Evolutionary conservation across 2,888 invertebrate species (phyloP).

Genomic region (Thereva unica): DNA sequence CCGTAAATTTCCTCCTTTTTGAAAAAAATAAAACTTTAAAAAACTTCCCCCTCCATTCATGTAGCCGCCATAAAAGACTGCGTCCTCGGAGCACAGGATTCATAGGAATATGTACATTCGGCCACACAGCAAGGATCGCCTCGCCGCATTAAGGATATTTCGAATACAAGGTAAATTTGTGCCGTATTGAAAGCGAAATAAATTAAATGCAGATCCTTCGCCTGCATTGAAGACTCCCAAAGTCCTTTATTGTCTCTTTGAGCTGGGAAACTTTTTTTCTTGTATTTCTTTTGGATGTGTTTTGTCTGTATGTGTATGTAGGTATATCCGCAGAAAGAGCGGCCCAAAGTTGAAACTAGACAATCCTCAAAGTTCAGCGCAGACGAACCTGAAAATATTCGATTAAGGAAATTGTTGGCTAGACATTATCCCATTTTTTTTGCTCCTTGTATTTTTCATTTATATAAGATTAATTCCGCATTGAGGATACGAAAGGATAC

Average conservation of each 20-base stretch:
- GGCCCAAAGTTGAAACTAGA: constrained; percentile 19
- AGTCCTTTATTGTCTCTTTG: constrained; percentile 33
- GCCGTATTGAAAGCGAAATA: constrained; percentile 21
- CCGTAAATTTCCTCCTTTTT: too few relatives aligned
- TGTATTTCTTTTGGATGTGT: not conserved
- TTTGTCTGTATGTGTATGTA: too few relatives aligned
- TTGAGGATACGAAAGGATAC: not conserved
- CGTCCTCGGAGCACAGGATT: too few relatives aligned
- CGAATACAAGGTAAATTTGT: constrained; percentile 8
- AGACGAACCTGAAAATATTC: constrained; percentile 36
- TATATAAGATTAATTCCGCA: not conserved
- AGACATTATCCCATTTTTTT: constrained; percentile 19
- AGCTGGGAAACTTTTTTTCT: constrained; percentile 24
- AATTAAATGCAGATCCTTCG: constrained; percentile 23
- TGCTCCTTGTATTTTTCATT: not conserved
- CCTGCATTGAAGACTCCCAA: constrained; percentile 27
- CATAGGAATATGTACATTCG: too few relatives aligned
- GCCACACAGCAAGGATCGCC: not conserved
- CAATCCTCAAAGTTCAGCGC: constrained; percentile 23
- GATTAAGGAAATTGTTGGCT: constrained; percentile 35
- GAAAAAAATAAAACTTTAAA: too few relatives aligned
- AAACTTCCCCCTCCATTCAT: too few relatives aligned
- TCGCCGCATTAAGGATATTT: constrained; percentile 3
- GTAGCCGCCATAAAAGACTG: too few relatives aligned
- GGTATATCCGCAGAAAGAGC: not conserved